A percentile compares a stretch with the other conserved stretches of the same genome.
Conservation (phyloP, 2,113 vertebrate species). For the Nycticebus coucang region DNA sequence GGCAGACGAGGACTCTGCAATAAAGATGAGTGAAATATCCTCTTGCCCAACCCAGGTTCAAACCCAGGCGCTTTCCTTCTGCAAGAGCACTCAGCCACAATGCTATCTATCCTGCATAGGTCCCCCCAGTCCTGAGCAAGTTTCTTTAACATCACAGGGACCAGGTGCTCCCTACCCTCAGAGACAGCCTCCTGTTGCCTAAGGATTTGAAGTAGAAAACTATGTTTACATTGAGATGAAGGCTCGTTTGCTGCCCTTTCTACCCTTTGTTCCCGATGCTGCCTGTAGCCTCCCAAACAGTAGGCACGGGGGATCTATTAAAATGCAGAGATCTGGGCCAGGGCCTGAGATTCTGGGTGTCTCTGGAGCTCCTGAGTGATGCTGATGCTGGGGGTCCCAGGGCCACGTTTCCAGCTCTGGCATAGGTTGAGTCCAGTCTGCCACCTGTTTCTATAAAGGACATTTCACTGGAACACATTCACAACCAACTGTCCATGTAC, state of each 20-base stretch:
- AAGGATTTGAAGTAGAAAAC: not conserved
- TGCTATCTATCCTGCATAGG: rapidly evolving
- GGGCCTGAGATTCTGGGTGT: not conserved
- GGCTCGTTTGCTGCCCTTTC: not conserved
- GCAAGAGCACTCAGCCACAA: not conserved
- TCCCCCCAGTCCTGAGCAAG: not conserved
- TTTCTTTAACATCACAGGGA: not conserved
- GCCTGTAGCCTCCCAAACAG: not conserved
- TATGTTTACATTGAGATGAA: not conserved
- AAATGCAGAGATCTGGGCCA: not conserved
- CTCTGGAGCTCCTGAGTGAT: not conserved
- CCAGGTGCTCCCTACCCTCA: rapidly evolving
- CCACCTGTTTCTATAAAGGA: not conserved
- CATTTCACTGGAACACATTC: not conserved
- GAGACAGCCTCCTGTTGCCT: not conserved
- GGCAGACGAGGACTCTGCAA: not conserved
- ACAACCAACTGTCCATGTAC: not conserved
- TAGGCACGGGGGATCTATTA: not conserved
- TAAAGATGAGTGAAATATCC: not conserved
- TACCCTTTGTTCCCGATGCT: not conserved
- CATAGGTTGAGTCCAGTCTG: not conserved
- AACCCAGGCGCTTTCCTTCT: not conserved
- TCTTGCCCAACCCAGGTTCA: not conserved
- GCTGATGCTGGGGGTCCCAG: not conserved
- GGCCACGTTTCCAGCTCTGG: not conserved